Base-by-base conservation (phyloP, 2,797 vertebrate genomes). In the Molothrus aeneus region DNA sequence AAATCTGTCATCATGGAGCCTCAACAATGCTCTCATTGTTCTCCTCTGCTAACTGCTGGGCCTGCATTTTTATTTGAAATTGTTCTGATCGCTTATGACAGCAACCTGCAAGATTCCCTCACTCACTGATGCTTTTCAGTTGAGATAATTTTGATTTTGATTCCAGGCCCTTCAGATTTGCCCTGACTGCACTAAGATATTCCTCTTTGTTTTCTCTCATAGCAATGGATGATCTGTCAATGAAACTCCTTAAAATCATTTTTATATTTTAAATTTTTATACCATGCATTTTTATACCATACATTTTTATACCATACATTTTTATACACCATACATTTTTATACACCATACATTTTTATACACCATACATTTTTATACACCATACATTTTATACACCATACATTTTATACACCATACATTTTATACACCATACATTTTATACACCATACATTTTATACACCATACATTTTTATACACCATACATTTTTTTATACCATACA, bases 1-100 rank as follows among this genome's bases (percentile, higher is more conserved):
- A 72, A 95, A 92, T 93, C 63, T 61, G 0, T 78, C n/a, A 36
- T 80, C 50, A 2, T 59, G 88, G 19, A 75, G 91, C 75, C 88
- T 63, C 70, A 34, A 85, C 64, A 96, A 72, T 79, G 88, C 63
- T 90, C 84, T 40, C 88, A 80, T 80, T 96, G 61, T 90, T 92
- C 86, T 92, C 79, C 65, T 65, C 75, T 88, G 71, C 60, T 59
- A 4, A 60, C 82, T 96, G 77, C 77, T 86, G 84, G 24, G 73
- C 51, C 4, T 61, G 63, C 82, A 24, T 29, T 93, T 88, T 90
- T 51, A 45, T 81, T 89, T 68, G 24, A 38, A 69, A 40, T 65
- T 29, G 34, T 78, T 93, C 65, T 7, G 17, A 63, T 79, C 56
- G 17, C 68, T 90, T 48, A 19, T 32, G 80, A 79, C 32, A 79